phyloP scores from a whole-genome alignment of 2,888 invertebrate genomes.

The Aquatica leii region DNA sequence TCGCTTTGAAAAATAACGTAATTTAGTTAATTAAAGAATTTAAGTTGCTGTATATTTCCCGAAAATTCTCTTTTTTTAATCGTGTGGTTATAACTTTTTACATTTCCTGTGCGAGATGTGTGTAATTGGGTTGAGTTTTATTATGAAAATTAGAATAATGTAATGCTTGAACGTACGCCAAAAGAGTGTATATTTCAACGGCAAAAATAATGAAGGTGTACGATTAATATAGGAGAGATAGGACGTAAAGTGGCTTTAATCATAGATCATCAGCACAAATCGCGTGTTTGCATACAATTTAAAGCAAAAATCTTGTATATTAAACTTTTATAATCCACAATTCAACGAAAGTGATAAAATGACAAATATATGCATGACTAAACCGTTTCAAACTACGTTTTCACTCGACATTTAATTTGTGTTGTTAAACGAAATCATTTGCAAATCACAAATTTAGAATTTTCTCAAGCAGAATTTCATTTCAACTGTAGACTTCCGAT shows the following conservation, averaged over 20 bases:
- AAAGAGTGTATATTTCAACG: no score
- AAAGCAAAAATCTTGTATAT: slow-evolving; percentile 1
- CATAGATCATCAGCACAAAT: slow-evolving; percentile 9
- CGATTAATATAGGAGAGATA: background rate
- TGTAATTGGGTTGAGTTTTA: no score
- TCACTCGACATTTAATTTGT: slow-evolving; percentile 3
- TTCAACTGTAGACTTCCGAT: slow-evolving; percentile 16
- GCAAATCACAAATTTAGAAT: background rate
- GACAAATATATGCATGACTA: background rate
- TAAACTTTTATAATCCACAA: slow-evolving; percentile 4
- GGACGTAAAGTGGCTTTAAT: slow-evolving; percentile 8
- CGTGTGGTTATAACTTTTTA: no score
- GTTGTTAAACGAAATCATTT: slow-evolving; percentile 4
- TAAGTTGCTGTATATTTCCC: no score
- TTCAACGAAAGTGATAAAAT: slow-evolving; percentile 9
- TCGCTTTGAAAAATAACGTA: no score
- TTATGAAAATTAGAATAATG: no score
- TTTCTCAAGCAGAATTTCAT: slow-evolving; percentile 16
- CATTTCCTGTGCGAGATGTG: no score
- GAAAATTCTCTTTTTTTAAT: no score
- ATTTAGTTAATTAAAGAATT: no score
- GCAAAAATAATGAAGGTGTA: no score
- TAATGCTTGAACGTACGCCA: no score
- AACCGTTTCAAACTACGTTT: background rate
- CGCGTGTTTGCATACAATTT: slow-evolving; percentile 14